Conservation (phyloP, 2,113 vertebrate species). For the Felis chaus region DNA sequence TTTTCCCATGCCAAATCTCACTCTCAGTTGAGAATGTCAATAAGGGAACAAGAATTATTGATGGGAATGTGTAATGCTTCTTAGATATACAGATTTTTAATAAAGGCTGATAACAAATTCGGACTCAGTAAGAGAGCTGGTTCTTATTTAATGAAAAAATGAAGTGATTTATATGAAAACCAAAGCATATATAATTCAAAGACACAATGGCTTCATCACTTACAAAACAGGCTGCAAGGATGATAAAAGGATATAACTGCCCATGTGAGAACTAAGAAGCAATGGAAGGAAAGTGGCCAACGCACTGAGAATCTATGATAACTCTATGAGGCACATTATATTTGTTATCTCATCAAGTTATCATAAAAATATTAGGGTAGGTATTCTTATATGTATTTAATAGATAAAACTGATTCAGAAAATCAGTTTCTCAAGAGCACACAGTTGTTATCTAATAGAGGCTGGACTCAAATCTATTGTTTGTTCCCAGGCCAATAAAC, state of each 20-base stretch:
- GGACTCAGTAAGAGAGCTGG: not conserved
- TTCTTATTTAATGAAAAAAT: slow-evolving; percentile 28
- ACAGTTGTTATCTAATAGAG: not conserved
- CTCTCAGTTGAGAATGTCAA: not conserved
- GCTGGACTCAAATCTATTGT: not conserved
- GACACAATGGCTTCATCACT: not conserved
- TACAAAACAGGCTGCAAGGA: not conserved
- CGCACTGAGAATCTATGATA: not conserved
- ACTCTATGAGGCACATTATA: not conserved
- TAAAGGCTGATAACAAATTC: not conserved
- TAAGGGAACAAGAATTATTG: not conserved
- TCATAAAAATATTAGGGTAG: not conserved
- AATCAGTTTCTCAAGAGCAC: not conserved
- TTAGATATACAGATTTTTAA: not conserved
- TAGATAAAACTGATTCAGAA: not conserved
- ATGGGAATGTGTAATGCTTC: not conserved
- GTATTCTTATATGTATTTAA: not conserved
- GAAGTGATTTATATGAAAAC: not conserved
- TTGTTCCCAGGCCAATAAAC: not conserved
- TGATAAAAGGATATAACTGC: not conserved
- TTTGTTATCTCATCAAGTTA: not conserved
- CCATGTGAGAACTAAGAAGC: not conserved
- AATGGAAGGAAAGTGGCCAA: not conserved
- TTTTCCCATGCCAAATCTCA: not conserved
- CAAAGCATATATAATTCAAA: not conserved